phyloP scores from a whole-genome alignment of 2,888 invertebrate species.

The Octodonta nipae region DNA sequence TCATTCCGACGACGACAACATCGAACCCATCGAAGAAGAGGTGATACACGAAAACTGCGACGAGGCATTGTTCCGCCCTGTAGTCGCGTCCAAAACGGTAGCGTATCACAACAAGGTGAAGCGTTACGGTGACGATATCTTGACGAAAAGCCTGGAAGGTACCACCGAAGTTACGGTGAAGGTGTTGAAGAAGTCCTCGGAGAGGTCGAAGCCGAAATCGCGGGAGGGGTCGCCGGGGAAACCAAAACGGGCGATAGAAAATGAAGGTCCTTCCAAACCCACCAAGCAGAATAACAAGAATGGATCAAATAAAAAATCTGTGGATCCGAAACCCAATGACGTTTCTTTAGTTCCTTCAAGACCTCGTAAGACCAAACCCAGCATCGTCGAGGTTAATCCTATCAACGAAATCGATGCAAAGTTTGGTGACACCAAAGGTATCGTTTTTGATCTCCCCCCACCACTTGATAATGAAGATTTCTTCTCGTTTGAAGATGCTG shows the following conservation, averaged over 20 bases:
- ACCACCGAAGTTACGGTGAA: conserved; percentile 25
- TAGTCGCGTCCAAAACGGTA: conserved; percentile 41
- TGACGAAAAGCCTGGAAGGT: conserved; percentile 22
- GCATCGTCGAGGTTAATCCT: conserved; percentile 5
- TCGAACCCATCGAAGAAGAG: conserved; percentile 24
- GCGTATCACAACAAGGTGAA: conserved; percentile 17
- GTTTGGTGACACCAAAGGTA: conserved; percentile 7
- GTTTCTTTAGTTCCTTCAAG: conserved; percentile 6
- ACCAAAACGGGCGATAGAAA: background rate
- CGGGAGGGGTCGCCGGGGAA: conserved; percentile 9
- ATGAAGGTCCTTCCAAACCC: background rate
- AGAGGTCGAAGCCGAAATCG: conserved; percentile 8
- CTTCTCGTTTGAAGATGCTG: conserved; percentile 23
- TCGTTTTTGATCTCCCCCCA: conserved; percentile 15
- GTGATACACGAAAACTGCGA: conserved; percentile 48
- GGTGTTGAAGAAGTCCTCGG: conserved; percentile 15
- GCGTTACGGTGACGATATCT: conserved; percentile 17
- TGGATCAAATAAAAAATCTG: background rate
- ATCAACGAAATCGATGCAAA: conserved; percentile 4
- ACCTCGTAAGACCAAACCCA: conserved; percentile 5
- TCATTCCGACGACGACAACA: conserved; percentile 34
- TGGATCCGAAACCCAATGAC: background rate
- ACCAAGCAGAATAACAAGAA: background rate
- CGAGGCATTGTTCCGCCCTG: conserved; percentile 55
- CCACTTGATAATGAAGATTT: conserved; percentile 21